These are phyloP conservation scores for Armadillidium nasatum DNA, from an alignment of 1,140 invertebrate species.

Conservation along the genomic window DNA sequence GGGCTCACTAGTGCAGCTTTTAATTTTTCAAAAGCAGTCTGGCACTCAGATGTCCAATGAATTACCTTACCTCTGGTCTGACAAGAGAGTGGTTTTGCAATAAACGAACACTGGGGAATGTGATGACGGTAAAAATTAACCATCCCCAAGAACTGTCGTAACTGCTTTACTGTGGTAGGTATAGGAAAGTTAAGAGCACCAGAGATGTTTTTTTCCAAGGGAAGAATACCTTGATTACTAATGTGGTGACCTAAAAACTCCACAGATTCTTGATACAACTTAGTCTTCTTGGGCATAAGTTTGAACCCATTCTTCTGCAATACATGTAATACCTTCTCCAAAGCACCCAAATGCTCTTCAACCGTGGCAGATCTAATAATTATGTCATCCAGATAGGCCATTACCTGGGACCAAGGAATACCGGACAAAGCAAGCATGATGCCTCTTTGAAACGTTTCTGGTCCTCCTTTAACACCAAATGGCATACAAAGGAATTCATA, in stretches of 20 bases:
- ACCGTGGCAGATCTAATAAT: not conserved
- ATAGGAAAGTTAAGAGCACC: not conserved
- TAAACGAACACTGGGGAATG: not conserved
- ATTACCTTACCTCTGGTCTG: not conserved
- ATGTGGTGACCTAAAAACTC: too few relatives aligned
- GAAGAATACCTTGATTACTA: too few relatives aligned
- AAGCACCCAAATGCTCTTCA: not conserved
- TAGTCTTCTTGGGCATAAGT: not conserved
- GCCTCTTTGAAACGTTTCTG: slow-evolving; percentile 29
- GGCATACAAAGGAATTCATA: too few relatives aligned
- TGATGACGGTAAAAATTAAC: too few relatives aligned
- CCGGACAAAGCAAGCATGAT: slow-evolving; percentile 17
- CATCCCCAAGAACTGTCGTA: too few relatives aligned
- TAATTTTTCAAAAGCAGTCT: not conserved
- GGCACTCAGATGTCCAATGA: too few relatives aligned
- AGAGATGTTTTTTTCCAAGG: not conserved
- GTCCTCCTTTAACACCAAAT: too few relatives aligned
- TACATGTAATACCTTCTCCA: not conserved
- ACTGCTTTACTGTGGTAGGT: too few relatives aligned
- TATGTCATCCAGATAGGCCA: not conserved
- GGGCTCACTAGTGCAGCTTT: not conserved
- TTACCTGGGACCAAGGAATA: not conserved
- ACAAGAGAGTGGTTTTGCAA: not conserved
- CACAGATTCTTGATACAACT: not conserved
- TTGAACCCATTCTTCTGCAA: too few relatives aligned